These are phyloP conservation scores for Thera britannica DNA, from an alignment of 2,888 invertebrate species.

Conservation along the genomic window DNA sequence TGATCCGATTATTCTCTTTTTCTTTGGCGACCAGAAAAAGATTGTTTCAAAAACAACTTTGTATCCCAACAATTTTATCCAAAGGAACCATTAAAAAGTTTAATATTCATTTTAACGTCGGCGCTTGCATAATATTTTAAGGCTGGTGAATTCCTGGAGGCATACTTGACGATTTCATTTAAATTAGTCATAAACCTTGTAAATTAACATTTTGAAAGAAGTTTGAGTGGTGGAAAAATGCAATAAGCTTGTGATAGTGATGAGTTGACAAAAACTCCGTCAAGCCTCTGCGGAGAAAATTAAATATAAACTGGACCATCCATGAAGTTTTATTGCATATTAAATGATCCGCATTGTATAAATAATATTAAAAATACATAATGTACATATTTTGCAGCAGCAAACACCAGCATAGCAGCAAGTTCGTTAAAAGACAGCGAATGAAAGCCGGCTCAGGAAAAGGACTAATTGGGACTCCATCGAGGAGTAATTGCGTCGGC, in stretches of 20 bases:
- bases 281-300: too few relatives aligned
- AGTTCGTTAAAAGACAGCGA: conserved; percentile 29
- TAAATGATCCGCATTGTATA: too few relatives aligned
- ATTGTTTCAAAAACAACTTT: conserved; percentile 17
- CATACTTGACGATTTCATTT: conserved; percentile 35
- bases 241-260: not conserved
- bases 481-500: conserved; percentile 40
- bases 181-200: conserved; percentile 38
- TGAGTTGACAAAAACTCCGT: too few relatives aligned
- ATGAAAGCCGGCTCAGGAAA: conserved; percentile 29
- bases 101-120: conserved; percentile 41
- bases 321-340: too few relatives aligned
- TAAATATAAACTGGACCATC: too few relatives aligned
- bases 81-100: conserved; percentile 30
- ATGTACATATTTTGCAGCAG: conserved; percentile 1
- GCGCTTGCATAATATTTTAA: conserved; percentile 40
- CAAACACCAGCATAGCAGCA: not conserved
- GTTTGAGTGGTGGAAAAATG: conserved; percentile 21
- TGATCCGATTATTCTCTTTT: not conserved
- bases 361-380: too few relatives aligned
- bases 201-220: conserved; percentile 28
- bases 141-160: conserved; percentile 36
- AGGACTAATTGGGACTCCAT: conserved; percentile 37
- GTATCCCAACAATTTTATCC: conserved; percentile 21
- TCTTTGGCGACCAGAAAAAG: conserved; percentile 6